phyloP scores from a whole-genome alignment of 1,140 invertebrate genomes.

The Metopolophium dirhodum region DNA sequence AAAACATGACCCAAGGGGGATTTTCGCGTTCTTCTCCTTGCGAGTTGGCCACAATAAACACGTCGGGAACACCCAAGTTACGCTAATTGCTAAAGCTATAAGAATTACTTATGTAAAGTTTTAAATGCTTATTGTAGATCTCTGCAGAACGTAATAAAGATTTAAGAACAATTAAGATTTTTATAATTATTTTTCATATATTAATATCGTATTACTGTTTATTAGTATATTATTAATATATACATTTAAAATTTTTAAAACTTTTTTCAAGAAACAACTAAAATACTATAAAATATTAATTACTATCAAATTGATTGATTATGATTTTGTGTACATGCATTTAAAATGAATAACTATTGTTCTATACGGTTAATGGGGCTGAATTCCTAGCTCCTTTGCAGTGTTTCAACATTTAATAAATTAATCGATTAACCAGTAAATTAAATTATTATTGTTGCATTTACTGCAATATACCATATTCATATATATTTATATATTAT shows the following conservation, averaged over 20 bases:
- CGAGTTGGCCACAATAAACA: constrained; percentile 48
- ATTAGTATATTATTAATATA: background rate
- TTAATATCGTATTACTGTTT: background rate
- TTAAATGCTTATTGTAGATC: constrained; percentile 16
- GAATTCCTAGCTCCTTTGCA: background rate
- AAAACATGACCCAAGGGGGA: constrained; percentile 48
- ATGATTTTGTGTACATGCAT: background rate
- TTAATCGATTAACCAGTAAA: background rate
- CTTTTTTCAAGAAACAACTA: background rate
- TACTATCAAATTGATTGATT: background rate
- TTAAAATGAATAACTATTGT: background rate
- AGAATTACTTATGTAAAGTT: constrained; percentile 40
- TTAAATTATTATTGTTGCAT: background rate
- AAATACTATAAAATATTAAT: background rate
- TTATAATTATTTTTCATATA: background rate
- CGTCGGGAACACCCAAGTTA: constrained; percentile 34
- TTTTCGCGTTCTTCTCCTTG: constrained; percentile 14
- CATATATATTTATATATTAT: too few relatives aligned
- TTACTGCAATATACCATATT: background rate
- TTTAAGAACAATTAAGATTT: background rate
- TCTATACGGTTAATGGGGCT: background rate
- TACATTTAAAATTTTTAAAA: too few relatives aligned
- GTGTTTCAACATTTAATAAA: background rate
- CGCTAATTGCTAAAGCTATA: constrained; percentile 53
- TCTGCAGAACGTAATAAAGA: background rate